phyloP scores from a whole-genome alignment of 1,140 invertebrate species.

The Leptopilina clavipes region DNA sequence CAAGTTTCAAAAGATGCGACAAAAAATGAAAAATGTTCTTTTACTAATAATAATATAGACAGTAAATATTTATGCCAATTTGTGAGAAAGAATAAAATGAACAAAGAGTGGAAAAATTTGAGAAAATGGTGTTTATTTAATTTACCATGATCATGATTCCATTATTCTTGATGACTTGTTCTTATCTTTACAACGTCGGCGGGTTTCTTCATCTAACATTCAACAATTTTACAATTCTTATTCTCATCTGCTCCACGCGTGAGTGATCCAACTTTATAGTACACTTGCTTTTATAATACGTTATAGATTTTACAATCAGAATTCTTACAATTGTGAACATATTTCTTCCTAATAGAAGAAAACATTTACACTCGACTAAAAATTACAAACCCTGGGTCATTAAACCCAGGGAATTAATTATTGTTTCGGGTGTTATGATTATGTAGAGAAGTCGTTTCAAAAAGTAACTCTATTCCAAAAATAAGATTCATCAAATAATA shows the following conservation, averaged over 20 bases:
- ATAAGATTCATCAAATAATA: too few species aligned
- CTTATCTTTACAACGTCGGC: conserved; percentile 56
- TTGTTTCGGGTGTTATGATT: too few species aligned
- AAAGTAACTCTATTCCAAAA: too few species aligned
- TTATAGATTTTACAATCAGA: conserved; percentile 58
- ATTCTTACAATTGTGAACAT: conserved; percentile 37
- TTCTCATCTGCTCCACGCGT: too few species aligned
- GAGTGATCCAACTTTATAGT: conserved; percentile 64
- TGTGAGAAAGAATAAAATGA: background rate
- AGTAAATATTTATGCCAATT: too few species aligned
- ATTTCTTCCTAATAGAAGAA: conserved; percentile 14
- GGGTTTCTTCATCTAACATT: conserved; percentile 50
- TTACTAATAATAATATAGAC: too few species aligned
- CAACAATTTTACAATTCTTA: conserved; percentile 66
- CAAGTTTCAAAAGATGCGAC: background rate
- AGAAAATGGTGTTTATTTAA: conserved; percentile 39
- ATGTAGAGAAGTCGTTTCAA: too few species aligned
- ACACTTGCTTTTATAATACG: conserved; percentile 61
- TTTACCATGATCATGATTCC: conserved; percentile 31
- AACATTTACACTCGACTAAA: background rate
- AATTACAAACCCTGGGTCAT: background rate
- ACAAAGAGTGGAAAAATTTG: background rate
- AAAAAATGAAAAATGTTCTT: background rate
- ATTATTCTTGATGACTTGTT: conserved; percentile 17
- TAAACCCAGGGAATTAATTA: too few species aligned